Percentiles rank a stretch among this genome's conserved stretches.
Conservation (phyloP, 2,888 invertebrate genomes). For the Antitype chi region DNA sequence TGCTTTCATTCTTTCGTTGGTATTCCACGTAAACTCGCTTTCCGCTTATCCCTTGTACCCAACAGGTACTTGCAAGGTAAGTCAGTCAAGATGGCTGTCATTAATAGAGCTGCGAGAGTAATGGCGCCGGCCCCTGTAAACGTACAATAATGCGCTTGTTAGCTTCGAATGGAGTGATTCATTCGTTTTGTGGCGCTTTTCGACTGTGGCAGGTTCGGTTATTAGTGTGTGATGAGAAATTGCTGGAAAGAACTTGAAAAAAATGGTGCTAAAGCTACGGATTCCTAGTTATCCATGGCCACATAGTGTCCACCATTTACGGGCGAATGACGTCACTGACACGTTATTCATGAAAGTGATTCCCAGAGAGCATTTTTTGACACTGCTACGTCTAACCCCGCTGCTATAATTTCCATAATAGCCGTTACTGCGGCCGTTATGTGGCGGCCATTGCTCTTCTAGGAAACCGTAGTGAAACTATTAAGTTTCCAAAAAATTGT, state of each 20-base stretch:
- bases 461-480: not conserved
- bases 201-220: not conserved
- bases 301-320: not conserved
- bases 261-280: too few species aligned
- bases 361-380: not conserved
- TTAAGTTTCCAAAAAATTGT: not conserved
- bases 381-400: not conserved
- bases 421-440: too few species aligned
- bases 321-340: not conserved
- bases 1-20: not conserved
- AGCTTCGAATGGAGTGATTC: constrained; percentile 77
- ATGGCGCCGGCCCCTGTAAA: constrained; percentile 79
- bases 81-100: constrained; percentile 86
- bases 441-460: too few species aligned
- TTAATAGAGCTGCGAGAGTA: constrained; percentile 85
- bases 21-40: constrained; percentile 49
- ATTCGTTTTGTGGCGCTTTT: constrained; percentile 56
- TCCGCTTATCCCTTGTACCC: constrained; percentile 51
- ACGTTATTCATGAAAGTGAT: not conserved
- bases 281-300: too few species aligned
- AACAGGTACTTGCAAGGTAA: constrained; percentile 79
- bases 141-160: constrained; percentile 83
- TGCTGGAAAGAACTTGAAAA: not conserved
- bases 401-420: too few species aligned
- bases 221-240: constrained; percentile 18